Evolutionary conservation across 2,888 invertebrate genomes (phyloP).

Genomic region (Dioctria rufipes): DNA sequence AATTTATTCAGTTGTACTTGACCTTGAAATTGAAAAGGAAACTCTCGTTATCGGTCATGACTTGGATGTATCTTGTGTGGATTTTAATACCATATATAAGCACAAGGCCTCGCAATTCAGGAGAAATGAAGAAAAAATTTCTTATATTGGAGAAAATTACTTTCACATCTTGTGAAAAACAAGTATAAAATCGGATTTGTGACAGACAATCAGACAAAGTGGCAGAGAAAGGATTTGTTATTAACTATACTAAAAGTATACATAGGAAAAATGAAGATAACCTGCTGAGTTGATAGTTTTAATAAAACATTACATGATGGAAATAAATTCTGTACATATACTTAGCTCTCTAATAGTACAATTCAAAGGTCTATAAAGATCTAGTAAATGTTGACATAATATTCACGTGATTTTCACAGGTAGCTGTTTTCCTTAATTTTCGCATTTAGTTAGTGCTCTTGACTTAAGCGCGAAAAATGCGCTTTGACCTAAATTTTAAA

Average conservation of each 20-base stretch:
- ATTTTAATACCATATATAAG: neutral
- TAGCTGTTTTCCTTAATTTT: neutral
- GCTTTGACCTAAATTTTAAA: slow-evolving; percentile 57
- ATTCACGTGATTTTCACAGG: neutral
- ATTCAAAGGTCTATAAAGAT: neutral
- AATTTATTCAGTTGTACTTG: slow-evolving; percentile 30
- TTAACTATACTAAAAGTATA: neutral
- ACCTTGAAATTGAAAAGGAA: slow-evolving; percentile 30
- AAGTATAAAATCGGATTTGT: neutral
- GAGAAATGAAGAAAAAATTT: neutral
- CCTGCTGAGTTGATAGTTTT: neutral
- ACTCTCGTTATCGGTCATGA: neutral
- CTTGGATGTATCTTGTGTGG: neutral
- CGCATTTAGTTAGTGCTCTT: neutral
- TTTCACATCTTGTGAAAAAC: slow-evolving; percentile 20
- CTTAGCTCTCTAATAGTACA: too few species aligned
- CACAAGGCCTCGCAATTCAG: neutral
- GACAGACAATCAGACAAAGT: neutral
- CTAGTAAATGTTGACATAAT: neutral
- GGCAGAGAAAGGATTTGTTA: neutral
- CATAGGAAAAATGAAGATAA: too few species aligned
- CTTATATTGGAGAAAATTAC: neutral
- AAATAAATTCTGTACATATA: too few species aligned
- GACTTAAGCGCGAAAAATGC: slow-evolving; percentile 4
- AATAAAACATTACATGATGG: too few species aligned